Percentiles rank a stretch among this genome's conserved stretches.
Evolutionary conservation across 1,140 invertebrate genomes (phyloP).

Genomic region (Zaprionus tsacasi): DNA sequence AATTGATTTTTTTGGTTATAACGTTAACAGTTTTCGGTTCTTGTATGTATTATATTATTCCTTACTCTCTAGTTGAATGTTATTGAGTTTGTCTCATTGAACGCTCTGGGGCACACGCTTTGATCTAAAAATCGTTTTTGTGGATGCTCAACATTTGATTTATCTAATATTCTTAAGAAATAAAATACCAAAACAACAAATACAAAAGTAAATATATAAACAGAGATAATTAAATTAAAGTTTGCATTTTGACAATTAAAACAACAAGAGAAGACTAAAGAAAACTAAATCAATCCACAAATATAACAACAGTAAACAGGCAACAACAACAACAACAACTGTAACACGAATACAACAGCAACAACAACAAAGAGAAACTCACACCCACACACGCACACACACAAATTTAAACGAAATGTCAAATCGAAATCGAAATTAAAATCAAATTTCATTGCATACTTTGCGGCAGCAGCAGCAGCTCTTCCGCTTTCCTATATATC

Average conservation of each 20-base stretch:
- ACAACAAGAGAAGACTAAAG: conserved; percentile 45
- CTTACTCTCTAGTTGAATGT: conserved; percentile 77
- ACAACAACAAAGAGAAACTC: conserved; percentile 4
- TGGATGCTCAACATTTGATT: conserved; percentile 70
- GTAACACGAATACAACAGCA: conserved; percentile 35
- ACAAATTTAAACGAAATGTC: conserved; percentile 30
- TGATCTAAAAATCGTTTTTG: conserved; percentile 63
- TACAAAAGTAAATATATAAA: conserved; percentile 29
- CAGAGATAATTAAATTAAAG: conserved; percentile 47
- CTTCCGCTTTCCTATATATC: conserved; percentile 7
- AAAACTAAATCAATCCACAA: conserved; percentile 34
- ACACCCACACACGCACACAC: conserved; percentile 37
- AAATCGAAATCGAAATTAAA: conserved; percentile 13
- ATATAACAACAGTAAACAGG: conserved; percentile 31
- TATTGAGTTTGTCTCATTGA: conserved; percentile 81
- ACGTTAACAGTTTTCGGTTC: conserved; percentile 47
- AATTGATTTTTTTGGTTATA: conserved; percentile 49
- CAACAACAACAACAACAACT: conserved; percentile 40
- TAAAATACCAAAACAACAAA: conserved; percentile 26
- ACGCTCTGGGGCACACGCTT: conserved; percentile 82
- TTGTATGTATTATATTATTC: conserved; percentile 58
- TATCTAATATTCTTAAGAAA: conserved; percentile 12
- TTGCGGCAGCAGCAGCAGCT: conserved; percentile 9
- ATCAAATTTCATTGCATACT: conserved; percentile 35
- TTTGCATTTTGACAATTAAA: conserved; percentile 52